phyloP scores from a whole-genome alignment of 2,888 invertebrate species.

The Napeogenes inachia region DNA sequence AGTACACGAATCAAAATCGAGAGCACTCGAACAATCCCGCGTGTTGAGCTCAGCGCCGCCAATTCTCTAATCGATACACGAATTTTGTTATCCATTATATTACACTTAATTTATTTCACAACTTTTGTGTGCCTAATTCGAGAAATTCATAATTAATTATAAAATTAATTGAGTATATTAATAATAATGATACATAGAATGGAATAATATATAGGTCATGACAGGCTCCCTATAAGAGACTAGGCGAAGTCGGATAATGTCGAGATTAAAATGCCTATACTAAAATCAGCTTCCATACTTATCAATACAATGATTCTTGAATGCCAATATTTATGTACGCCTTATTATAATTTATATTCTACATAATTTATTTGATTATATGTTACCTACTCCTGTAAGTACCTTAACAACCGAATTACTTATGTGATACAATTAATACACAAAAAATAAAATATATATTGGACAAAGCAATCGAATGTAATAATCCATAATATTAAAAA shows the following conservation, averaged over 20 bases:
- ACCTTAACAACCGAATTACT: slow-evolving; percentile 33
- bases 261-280: slow-evolving; percentile 13
- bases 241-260: slow-evolving; percentile 22
- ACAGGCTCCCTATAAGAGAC: slow-evolving; percentile 34
- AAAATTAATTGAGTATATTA: slow-evolving; percentile 17
- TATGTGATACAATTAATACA: slow-evolving; percentile 20
- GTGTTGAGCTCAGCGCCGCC: slow-evolving; percentile 30
- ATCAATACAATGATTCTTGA: slow-evolving; percentile 39
- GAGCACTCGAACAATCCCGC: slow-evolving; percentile 33
- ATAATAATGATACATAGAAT: slow-evolving; percentile 25
- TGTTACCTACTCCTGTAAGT: slow-evolving; percentile 50
- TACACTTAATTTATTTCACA: slow-evolving; percentile 31
- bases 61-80: slow-evolving; percentile 46
- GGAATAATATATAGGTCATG: slow-evolving; percentile 31
- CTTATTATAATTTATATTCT: slow-evolving; percentile 35
- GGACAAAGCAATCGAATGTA: slow-evolving; percentile 26
- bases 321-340: slow-evolving; percentile 28
- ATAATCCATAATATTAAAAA: slow-evolving; percentile 25
- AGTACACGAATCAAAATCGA: slow-evolving; percentile 65
- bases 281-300: slow-evolving; percentile 27
- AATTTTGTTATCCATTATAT: slow-evolving; percentile 55
- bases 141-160: slow-evolving; percentile 10
- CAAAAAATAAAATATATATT: slow-evolving; percentile 11
- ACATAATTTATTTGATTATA: slow-evolving; percentile 42
- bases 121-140: slow-evolving; percentile 23